phyloP scores from a whole-genome alignment of 2,888 invertebrate genomes.

The Nymphalis urticae region DNA sequence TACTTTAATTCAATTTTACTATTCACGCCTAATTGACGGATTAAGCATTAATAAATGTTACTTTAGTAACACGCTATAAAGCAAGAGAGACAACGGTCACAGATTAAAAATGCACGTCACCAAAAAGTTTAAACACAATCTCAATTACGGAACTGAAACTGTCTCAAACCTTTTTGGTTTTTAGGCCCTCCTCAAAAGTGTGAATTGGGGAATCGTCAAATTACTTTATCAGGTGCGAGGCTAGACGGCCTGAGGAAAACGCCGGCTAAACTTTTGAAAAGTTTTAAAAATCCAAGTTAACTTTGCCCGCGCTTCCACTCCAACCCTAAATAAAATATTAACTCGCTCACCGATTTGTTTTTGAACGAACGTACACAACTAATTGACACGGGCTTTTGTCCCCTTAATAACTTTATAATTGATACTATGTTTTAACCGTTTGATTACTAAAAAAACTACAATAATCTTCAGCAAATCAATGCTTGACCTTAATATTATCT shows the following conservation, averaged over 20 bases:
- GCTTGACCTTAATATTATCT: background rate
- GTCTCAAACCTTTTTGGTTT: constrained; percentile 55
- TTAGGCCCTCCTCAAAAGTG: constrained; percentile 77
- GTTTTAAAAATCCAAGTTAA: constrained; percentile 80
- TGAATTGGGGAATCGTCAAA: constrained; percentile 77
- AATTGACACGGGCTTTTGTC: constrained; percentile 70
- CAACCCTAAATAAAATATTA: constrained; percentile 72
- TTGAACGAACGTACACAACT: constrained; percentile 57
- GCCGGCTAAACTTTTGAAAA: constrained; percentile 68
- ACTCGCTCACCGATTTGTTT: constrained; percentile 62
- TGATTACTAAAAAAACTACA: background rate
- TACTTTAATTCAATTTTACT: constrained; percentile 15
- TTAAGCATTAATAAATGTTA: constrained; percentile 2
- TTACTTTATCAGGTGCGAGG: constrained; percentile 76
- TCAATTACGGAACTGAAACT: constrained; percentile 55
- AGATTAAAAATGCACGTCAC: constrained; percentile 60
- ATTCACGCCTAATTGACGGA: constrained; percentile 9
- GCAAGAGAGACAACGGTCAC: constrained; percentile 12
- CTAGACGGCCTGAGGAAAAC: constrained; percentile 64
- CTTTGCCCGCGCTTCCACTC: constrained; percentile 58
- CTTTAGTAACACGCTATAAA: background rate
- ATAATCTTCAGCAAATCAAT: background rate
- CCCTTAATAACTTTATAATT: constrained; percentile 29
- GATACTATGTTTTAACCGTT: constrained; percentile 13
- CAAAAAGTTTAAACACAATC: constrained; percentile 61